Evolutionary conservation across 2,888 invertebrate species (phyloP).

Genomic region (Parnassius glacialis): DNA sequence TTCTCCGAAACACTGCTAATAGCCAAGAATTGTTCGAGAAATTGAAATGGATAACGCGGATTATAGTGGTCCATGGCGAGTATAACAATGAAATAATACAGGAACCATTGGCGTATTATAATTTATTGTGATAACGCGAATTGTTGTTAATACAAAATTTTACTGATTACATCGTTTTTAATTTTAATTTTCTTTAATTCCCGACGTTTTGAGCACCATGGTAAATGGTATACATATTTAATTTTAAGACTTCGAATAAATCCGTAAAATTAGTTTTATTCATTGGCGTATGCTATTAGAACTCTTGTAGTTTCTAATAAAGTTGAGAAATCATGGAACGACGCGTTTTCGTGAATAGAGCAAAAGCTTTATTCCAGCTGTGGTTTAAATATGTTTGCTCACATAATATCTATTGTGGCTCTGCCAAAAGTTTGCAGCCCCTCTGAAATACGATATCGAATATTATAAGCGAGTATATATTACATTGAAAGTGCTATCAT

Average conservation of each 20-base stretch:
- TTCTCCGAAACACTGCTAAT: conserved; percentile 1
- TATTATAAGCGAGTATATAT: neutral
- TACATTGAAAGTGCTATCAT: too few relatives aligned
- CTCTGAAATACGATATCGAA: conserved; percentile 7
- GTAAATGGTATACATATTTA: too few relatives aligned
- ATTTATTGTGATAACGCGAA: too few relatives aligned
- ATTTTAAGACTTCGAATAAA: too few relatives aligned
- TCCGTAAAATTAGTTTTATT: too few relatives aligned
- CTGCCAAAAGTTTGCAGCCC: neutral
- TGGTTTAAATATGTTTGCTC: conserved; percentile 14
- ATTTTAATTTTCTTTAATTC: too few relatives aligned
- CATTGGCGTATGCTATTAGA: conserved; percentile 1
- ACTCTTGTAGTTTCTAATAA: conserved; percentile 3
- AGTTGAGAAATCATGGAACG: conserved; percentile 7
- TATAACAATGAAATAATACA: conserved; percentile 8
- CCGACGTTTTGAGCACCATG: too few relatives aligned
- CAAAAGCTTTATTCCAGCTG: conserved; percentile 5
- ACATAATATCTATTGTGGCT: neutral
- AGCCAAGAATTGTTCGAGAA: conserved; percentile 12
- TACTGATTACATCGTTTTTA: too few relatives aligned
- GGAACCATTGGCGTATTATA: conserved; percentile 1
- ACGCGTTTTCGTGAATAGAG: conserved; percentile 1
- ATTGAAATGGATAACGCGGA: conserved; percentile 8
- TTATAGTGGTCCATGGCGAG: neutral
- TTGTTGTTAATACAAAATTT: too few relatives aligned